Base-by-base conservation (phyloP, 2,797 vertebrate genomes). In the Parauchenoglanis ngamensis region DNA sequence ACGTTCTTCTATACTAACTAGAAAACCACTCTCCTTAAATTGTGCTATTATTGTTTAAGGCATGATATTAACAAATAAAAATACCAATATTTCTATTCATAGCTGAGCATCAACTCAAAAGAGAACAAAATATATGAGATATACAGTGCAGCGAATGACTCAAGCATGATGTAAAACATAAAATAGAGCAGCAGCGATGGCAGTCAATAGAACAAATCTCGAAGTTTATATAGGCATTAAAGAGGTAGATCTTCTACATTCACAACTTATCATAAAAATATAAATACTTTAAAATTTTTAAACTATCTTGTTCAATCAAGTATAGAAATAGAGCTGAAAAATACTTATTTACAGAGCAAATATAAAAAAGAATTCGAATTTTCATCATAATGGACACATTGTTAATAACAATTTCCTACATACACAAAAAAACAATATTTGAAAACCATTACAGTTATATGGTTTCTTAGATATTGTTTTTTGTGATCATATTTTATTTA, bases 141-240 rank as follows among this genome's bases (percentile, higher is more conserved):
- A 54, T 80, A 80, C 25, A 81, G 57, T 81, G 40, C 49, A 82
- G 35, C 49, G 11, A n/a, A 82, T 46, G 59, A 82, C 79, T 63
- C 35, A 82, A 28, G 46, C 31, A 56, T 23, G 13, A 44, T 49
- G 23, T 59, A 82, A n/a, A 19, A 49, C 13, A 23, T 25, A 81
- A 59, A 79, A 40, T 35, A 31, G 31, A 79, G 6, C 19, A 80
- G 54, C 56, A 61, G 6, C 3, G 65, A 31, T 5, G 13, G 65
- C 65, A 31, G 23, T 40, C 10, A 25, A 44, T 61, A 49, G 46
- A 78, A 28, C 25, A 17, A 77, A 54, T 77, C 75, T 77, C 49
- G 54, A 28, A 54, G 25, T 28, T 54, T 25, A 13, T 49, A 68
- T 35, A 68, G 28, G 28, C 21, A 68, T 35, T 19, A 31, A 35